phyloP scores from a whole-genome alignment of 2,888 invertebrate species.

The Netelia inedita region DNA sequence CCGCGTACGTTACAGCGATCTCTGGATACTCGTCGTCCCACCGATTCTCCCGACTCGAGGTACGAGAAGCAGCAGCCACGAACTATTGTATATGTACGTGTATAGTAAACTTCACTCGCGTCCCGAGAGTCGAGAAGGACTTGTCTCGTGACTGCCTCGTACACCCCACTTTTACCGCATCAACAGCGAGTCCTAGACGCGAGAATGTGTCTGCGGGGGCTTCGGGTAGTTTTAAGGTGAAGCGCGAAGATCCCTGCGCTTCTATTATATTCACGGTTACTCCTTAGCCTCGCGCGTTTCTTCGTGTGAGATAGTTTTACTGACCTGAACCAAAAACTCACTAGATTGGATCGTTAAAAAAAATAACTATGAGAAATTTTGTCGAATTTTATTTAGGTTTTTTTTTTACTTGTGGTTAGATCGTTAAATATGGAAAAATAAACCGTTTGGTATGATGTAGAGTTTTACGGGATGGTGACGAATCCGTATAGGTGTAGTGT shows the following conservation, averaged over 20 bases:
- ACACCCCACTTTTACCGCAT: neutral
- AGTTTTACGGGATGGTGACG: neutral
- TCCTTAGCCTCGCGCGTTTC: conserved; percentile 22
- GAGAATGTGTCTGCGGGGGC: neutral
- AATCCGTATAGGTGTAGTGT: neutral
- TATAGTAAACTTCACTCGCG: neutral
- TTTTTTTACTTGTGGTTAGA: neutral
- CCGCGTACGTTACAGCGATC: neutral
- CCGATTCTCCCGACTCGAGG: neutral
- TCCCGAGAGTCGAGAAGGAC: neutral
- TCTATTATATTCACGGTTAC: conserved; percentile 34
- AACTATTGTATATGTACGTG: neutral
- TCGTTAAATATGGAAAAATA: neutral
- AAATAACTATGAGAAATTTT: neutral
- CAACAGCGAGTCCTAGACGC: neutral
- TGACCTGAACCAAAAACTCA: conserved; percentile 52
- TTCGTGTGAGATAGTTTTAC: conserved; percentile 31
- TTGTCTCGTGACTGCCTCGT: neutral
- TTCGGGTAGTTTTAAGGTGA: neutral
- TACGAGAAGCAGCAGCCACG: neutral
- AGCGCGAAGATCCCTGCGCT: neutral
- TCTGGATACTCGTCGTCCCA: neutral
- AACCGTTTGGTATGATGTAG: neutral
- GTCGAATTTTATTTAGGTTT: neutral
- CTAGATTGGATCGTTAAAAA: neutral